Evolutionary conservation across 2,113 vertebrate species (phyloP), one percentile per base, ranked within the genome.

Genomic region (Megaceryle maxima): DNA sequence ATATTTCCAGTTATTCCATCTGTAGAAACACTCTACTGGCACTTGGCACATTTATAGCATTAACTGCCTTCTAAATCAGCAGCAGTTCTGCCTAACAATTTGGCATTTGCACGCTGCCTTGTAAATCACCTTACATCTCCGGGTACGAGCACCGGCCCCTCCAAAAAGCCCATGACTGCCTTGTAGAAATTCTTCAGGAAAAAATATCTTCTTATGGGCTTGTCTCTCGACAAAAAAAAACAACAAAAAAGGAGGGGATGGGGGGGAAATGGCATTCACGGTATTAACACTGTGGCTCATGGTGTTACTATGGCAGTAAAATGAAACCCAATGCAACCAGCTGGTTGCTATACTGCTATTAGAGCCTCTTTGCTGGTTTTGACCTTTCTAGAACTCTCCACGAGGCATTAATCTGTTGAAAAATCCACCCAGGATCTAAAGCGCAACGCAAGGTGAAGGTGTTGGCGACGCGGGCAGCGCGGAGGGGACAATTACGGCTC

Each of bases 1-100:
- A 97, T 96, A 97, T 97, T 97, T 96, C 95, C 96, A 97, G 97
- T 97, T 97, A 97, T 97, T 97, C 97, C 97, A 97, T 97, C 97
- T 97, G 97, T 93, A 97, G 96, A 97, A 97, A 97, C 96, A 96
- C 96, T 97, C 97, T 96, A 96, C 96, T 85, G 91, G 96, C 95
- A 96, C 96, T 97, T 97, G 97, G 97, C 96, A 97, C 97, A 96
- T 82, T 92, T 92, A 90, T 88, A 97, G 96, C 94, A 96, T 97
- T 97, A 96, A 95, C 97, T 97, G 96, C 97, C 95, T 97, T 96
- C 95, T 95, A 96, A 97, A 97, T 96, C 97, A 97, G 97, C 97
- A 95, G 97, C 93, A 97, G 96, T 46, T 97, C 96, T 97, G 95
- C 96, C 92, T 96, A 94, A 97, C 96, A 97, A 97, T 95, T 96